Evolutionary conservation across 2,113 vertebrate species (phyloP).

Genomic region (Prunella fulvescens): DNA sequence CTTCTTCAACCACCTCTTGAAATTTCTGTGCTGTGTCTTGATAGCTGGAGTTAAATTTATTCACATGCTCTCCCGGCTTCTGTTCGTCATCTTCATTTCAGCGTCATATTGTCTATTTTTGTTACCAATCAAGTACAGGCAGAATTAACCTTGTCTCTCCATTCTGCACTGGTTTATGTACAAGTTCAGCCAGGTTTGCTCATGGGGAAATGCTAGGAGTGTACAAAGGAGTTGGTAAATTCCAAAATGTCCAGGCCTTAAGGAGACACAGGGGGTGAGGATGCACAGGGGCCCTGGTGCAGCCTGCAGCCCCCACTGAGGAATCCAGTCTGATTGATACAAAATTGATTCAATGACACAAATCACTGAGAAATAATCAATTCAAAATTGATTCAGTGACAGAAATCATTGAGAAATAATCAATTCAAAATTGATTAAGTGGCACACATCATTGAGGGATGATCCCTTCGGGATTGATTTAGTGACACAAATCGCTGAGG

Average conservation of each 20-base stretch:
- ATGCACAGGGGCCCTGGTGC: neutral
- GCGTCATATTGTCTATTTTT: accelerated
- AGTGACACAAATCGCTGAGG: neutral
- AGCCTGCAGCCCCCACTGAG: neutral
- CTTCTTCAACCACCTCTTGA: neutral
- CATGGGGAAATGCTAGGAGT: accelerated
- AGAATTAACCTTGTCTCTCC: neutral
- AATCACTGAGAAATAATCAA: accelerated
- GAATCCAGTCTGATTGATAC: neutral
- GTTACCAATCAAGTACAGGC: neutral
- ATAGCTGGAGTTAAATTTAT: neutral
- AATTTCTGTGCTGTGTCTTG: neutral
- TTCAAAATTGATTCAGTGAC: neutral
- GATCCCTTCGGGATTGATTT: neutral
- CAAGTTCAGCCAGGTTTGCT: neutral
- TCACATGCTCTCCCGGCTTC: accelerated
- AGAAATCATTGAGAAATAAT: accelerated
- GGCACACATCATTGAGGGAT: accelerated
- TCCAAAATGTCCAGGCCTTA: neutral
- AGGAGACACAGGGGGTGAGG: neutral
- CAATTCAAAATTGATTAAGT: accelerated
- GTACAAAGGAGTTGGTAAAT: no score
- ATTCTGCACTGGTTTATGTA: accelerated
- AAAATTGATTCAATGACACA: neutral
- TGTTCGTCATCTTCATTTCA: neutral